Evolutionary conservation across 2,113 vertebrate genomes (phyloP), one percentile per base, ranked within the genome.

Genomic region (Sporophila hypoxantha): DNA sequence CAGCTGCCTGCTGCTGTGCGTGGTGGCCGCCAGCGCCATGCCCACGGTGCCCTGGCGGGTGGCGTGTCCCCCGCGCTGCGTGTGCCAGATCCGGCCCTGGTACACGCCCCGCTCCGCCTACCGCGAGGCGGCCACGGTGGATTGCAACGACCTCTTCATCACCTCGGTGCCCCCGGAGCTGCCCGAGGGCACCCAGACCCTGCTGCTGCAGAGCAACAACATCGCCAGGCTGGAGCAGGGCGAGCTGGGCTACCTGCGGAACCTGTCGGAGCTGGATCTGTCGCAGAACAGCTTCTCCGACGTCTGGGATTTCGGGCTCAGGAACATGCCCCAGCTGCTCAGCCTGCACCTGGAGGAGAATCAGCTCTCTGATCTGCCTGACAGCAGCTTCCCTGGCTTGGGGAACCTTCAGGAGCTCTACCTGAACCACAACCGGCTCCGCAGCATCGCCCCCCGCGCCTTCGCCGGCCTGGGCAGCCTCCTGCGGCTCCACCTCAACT

Each of bases 291-390:
- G 97, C 88, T 98, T 99, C 88, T 94, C 96, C 0, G 93, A 94
- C 0, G 79, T 97, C 52, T 85, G 95, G 34, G 96, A 97, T 56
- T 95, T 99, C 3, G 95, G 97, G 37, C 83, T 97, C 49, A 91
- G 79, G 21, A 85, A 96, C 46, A 94, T 98, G 95, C 96, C 97
- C 16, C 97, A 97, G 74, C 96, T 99, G 87, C 96, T 98, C 71
- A 98, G 98, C 84, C 94, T 99, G 53, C 98, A 99, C 76, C 91
- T 99, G 88, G 98, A 99, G 91, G 98, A 99, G 96, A 99, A 99
- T 78, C 98, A 97, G 89, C 95, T 99, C 25, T 77, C 85, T 2
- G 96, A 97, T 80, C 97, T 99, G 77, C 97, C 98, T 1, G 97
- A 98, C 5, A 69, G 96, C 66, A 98, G 98, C 81, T 99, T 99